Conservation (phyloP, 1,140 invertebrate species). For the Littorina saxatilis region DNA sequence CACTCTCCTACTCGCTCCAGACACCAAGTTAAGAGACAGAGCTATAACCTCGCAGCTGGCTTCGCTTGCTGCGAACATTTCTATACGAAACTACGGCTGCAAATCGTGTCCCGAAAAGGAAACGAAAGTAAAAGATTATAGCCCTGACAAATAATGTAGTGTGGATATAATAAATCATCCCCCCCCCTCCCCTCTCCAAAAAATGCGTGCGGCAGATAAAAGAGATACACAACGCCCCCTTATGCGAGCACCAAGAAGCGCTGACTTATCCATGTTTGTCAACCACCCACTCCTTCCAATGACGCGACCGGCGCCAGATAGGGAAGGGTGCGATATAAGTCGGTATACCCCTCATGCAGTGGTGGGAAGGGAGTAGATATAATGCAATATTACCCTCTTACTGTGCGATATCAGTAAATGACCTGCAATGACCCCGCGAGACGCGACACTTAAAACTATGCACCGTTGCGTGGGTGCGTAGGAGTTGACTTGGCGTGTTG, state of each 20-base stretch:
- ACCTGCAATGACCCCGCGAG: no score
- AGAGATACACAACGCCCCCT: not conserved
- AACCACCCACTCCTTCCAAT: not conserved
- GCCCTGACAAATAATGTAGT: not conserved
- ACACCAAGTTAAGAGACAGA: not conserved
- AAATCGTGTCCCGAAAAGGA: not conserved
- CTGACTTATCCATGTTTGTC: not conserved
- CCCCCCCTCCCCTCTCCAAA: no score
- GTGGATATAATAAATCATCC: not conserved
- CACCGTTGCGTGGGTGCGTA: no score
- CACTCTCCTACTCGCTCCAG: not conserved
- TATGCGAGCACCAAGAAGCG: not conserved
- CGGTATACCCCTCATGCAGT: no score
- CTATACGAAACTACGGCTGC: constrained; percentile 18
- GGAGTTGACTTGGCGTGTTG: no score
- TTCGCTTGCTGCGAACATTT: not conserved
- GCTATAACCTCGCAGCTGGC: not conserved
- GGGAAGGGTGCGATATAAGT: no score
- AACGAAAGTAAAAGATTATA: not conserved
- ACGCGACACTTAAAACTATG: no score
- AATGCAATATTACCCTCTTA: no score
- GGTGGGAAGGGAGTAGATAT: no score
- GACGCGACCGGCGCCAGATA: no score
- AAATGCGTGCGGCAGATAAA: not conserved
- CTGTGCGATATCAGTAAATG: no score